Conservation (phyloP, 2,113 vertebrate species). For the Pitta sordida region DNA sequence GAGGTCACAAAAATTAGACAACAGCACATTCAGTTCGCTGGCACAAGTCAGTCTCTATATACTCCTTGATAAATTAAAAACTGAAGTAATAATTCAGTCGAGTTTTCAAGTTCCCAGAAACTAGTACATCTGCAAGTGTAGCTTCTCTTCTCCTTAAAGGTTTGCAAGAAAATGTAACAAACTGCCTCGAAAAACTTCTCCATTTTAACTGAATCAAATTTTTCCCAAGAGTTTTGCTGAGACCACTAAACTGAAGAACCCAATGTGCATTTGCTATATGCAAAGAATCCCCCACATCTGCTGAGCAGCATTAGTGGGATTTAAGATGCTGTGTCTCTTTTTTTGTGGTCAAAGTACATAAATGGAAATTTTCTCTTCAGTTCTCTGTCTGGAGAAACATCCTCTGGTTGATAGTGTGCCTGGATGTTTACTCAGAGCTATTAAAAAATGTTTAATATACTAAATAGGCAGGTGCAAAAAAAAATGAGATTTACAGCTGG, state of each 20-base stretch:
- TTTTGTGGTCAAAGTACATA: not conserved
- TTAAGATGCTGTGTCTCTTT: not conserved
- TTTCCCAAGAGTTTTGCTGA: not conserved
- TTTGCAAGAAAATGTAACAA: not conserved
- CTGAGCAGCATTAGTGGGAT: not conserved
- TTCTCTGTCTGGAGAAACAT: not conserved
- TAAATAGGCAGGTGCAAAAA: not conserved
- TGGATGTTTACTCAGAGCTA: not conserved
- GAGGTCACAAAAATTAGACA: rapidly evolving
- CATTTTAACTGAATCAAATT: not conserved
- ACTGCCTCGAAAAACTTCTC: not conserved
- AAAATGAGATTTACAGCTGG: not conserved
- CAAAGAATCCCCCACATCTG: not conserved
- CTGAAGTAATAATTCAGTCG: rapidly evolving
- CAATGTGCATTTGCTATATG: not conserved
- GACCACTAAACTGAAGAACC: not conserved
- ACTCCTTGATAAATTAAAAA: not conserved
- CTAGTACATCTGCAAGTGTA: rapidly evolving
- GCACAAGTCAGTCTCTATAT: not conserved
- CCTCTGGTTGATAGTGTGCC: rapidly evolving
- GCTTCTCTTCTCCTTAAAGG: not conserved
- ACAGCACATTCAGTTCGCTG: not conserved
- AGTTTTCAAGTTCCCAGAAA: not conserved
- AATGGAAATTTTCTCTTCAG: not conserved
- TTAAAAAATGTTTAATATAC: not conserved